These are phyloP conservation scores for Apamea epomidion DNA, from an alignment of 2,888 invertebrate species.

Conservation along the genomic window DNA sequence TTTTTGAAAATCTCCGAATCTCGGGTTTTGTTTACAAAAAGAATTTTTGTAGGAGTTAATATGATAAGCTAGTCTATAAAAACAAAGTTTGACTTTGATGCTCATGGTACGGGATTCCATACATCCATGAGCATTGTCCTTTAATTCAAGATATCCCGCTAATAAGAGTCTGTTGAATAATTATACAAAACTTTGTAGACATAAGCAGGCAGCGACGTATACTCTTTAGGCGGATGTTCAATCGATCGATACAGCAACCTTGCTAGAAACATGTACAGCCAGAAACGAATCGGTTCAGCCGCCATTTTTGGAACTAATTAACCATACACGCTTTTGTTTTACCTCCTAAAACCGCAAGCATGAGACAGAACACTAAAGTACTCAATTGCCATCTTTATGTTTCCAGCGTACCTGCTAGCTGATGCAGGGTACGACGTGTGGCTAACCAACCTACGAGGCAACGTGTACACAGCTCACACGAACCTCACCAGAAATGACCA, in stretches of 20 bases:
- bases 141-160: neutral
- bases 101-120: too few species aligned
- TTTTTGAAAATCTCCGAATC: too few species aligned
- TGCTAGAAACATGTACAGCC: neutral
- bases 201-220: neutral
- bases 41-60: too few species aligned
- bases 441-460: conserved; percentile 90
- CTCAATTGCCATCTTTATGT: neutral
- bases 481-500: conserved; percentile 81
- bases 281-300: neutral
- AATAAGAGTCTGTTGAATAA: neutral
- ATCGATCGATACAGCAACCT: neutral
- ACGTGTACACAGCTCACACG: conserved; percentile 84
- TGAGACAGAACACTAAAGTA: neutral
- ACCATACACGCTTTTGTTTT: neutral
- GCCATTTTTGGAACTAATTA: neutral
- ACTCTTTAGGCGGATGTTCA: neutral
- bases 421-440: conserved; percentile 91
- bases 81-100: too few species aligned
- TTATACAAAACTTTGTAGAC: neutral
- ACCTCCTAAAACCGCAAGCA: too few species aligned
- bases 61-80: too few species aligned
- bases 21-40: too few species aligned
- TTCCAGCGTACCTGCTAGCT: conserved; percentile 89
- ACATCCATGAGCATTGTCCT: neutral